These are phyloP conservation scores for Crypturellus tataupa DNA, from an alignment of 2,797 vertebrate genomes.

Conservation along the genomic window DNA sequence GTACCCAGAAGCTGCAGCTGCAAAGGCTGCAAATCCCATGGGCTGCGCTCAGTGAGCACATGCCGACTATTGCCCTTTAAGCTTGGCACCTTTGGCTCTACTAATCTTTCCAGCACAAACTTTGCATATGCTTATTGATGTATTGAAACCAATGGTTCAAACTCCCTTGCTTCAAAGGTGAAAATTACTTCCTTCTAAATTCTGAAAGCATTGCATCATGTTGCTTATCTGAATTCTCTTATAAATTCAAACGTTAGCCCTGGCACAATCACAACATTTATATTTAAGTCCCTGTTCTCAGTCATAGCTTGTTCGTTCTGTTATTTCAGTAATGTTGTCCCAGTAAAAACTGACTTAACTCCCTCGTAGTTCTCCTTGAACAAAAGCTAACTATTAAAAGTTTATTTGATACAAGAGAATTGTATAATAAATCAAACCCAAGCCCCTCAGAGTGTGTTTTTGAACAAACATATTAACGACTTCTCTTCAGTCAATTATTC, in stretches of 20 bases:
- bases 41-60: background rate
- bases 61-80: background rate
- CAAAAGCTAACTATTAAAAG: conserved; percentile 37
- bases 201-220: conserved; percentile 57
- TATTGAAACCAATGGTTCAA: background rate
- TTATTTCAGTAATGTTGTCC: conserved; percentile 52
- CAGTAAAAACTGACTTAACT: conserved; percentile 45
- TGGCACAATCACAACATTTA: conserved; percentile 49
- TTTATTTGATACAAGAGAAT: conserved; percentile 18
- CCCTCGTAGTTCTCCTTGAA: conserved; percentile 1
- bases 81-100: background rate
- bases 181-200: conserved; percentile 52
- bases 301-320: conserved; percentile 29
- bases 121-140: background rate
- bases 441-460: background rate
- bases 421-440: conserved; percentile 43
- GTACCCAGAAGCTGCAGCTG: background rate
- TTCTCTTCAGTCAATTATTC: background rate
- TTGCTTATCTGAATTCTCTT: conserved; percentile 67
- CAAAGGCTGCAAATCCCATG: background rate
- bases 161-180: conserved; percentile 23
- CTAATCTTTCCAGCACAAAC: background rate
- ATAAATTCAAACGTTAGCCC: conserved; percentile 47
- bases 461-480: conserved; percentile 1
- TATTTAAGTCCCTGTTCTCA: conserved; percentile 39